Percentiles rank a stretch among this genome's conserved stretches.
phyloP scores from a whole-genome alignment of 2,888 invertebrate species.

The Epinotia nisella region DNA sequence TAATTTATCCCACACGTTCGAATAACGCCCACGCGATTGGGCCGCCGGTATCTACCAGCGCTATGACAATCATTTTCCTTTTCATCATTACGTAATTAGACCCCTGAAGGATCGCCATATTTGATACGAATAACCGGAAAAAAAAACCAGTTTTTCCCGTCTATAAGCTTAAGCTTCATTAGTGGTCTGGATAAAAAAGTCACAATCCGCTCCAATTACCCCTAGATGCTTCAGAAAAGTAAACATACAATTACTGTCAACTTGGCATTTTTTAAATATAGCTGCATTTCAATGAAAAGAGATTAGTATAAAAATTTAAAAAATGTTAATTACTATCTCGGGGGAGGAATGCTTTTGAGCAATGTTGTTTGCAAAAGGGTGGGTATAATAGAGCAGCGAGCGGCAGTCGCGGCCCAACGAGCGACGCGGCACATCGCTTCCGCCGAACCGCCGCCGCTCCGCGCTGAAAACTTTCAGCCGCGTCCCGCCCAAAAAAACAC shows the following conservation, averaged over 20 bases:
- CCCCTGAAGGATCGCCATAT: no score
- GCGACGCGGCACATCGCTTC: constrained; percentile 67
- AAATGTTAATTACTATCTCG: constrained; percentile 17
- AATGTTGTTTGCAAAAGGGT: constrained; percentile 50
- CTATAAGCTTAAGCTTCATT: background rate
- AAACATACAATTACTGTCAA: no score
- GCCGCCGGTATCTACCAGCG: no score
- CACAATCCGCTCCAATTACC: background rate
- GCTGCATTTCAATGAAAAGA: background rate
- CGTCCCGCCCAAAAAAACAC: constrained; percentile 42
- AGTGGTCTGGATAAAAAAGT: background rate
- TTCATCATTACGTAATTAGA: no score
- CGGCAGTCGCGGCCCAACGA: constrained; percentile 69
- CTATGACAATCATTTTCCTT: no score
- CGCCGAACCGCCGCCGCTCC: constrained; percentile 48
- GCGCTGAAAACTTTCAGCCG: constrained; percentile 68
- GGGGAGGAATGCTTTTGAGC: constrained; percentile 20
- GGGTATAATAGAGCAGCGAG: constrained; percentile 47
- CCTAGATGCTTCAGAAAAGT: no score
- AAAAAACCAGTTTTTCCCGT: no score
- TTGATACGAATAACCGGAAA: no score
- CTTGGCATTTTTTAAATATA: background rate
- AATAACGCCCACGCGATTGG: no score
- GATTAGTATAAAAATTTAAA: background rate
- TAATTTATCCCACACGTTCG: no score